Evolutionary conservation across 2,797 vertebrate genomes (phyloP), one percentile per base, ranked within the genome.

Genomic region (Pipistrellus kuhlii): DNA sequence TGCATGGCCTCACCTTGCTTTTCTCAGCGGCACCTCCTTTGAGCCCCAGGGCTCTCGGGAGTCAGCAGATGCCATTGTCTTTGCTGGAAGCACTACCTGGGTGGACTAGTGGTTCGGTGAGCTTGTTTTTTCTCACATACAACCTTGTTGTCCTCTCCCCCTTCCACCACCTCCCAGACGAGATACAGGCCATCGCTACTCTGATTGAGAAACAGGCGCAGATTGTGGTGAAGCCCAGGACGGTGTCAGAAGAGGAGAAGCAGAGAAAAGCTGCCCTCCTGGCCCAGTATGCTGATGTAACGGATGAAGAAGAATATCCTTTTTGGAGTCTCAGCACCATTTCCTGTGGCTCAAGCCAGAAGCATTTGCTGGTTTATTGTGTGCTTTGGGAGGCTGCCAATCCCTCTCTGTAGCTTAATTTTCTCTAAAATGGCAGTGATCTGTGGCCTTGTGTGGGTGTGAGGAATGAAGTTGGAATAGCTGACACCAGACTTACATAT

Each of bases 281-380:
- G 55, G 99, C 99, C 27, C 99, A 99, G 93, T 99, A 99, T 4
- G 99, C 99, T n/a, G 99, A 99, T 0, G 93, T 99, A 75, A 99
- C 99, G 0, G 99, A 99, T 0, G 99, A 99, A 6, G 99, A 99
- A 85, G 99, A 99, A 99, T 99, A 99, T 99, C 99, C 99, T 99
- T 99, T 96, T 72, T 62, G 41, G 72, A 83, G 8, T 25, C 68
- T 77, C 0, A 1, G 80, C 27, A 21, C 90, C 41, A 5, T 81
- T 72, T 44, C 53, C 72, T 20, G 25, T 71, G 48, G 25, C 57
- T 41, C 59, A n/a, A 14, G 66, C 44, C 88, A 41, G 6, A 76
- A 48, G 17, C 21, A 1, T 71, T 64, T 69, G 66, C 23, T 51
- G 30, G 57, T 46, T 48, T 25, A 2, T 27, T 25, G 18, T 82